Evolutionary conservation across 2,797 vertebrate species (phyloP).

Genomic region (Scyliorhinus canicula): DNA sequence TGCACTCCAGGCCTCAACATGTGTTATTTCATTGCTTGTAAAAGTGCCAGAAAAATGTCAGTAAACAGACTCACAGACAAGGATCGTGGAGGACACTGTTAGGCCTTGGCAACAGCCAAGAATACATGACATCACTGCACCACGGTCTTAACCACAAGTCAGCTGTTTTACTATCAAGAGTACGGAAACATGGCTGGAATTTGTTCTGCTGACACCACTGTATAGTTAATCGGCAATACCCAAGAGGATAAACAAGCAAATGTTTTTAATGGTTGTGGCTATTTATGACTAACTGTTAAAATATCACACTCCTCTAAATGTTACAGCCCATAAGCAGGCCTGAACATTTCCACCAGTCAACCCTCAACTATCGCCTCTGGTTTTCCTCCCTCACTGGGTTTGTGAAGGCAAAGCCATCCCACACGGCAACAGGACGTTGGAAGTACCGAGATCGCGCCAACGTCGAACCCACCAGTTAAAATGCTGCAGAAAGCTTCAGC

Average conservation of each 20-base stretch:
- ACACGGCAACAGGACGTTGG: background rate
- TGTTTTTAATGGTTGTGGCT: background rate
- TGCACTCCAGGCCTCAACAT: constrained; percentile 45
- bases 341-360: background rate
- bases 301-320: background rate
- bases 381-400: background rate
- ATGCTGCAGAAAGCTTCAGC: background rate
- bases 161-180: background rate
- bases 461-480: background rate
- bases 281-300: background rate
- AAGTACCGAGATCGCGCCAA: background rate
- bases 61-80: constrained; percentile 49
- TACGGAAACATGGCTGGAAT: background rate
- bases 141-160: background rate
- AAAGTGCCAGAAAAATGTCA: constrained; percentile 50
- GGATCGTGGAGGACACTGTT: background rate
- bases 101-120: background rate
- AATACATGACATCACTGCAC: constrained; percentile 1
- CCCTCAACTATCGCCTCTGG: background rate
- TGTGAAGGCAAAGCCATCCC: background rate
- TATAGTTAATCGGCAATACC: background rate
- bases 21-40: constrained; percentile 43
- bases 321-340: background rate
- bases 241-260: constrained; percentile 13
- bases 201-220: background rate